These are phyloP conservation scores for Amiota communis DNA, from an alignment of 2,888 invertebrate genomes.

Conservation along the genomic window DNA sequence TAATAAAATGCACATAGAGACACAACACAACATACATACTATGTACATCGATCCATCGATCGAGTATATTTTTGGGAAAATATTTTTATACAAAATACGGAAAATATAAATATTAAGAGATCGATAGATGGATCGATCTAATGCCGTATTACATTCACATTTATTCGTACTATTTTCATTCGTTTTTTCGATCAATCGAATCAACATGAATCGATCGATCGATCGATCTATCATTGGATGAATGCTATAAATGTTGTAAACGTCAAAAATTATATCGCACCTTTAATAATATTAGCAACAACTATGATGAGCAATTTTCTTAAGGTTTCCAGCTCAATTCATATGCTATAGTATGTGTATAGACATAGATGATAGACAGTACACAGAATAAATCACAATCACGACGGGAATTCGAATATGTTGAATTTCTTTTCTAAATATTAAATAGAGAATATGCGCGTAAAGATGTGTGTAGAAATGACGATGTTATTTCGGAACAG, in stretches of 20 bases:
- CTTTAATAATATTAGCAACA: background rate
- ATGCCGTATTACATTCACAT: background rate
- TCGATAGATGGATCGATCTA: background rate
- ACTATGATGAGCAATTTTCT: background rate
- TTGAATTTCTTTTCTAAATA: too few species aligned
- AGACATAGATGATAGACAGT: slow-evolving; percentile 3
- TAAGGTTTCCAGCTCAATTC: slow-evolving; percentile 21
- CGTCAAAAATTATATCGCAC: slow-evolving; percentile 26
- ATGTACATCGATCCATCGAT: background rate
- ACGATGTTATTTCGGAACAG: slow-evolving; percentile 16
- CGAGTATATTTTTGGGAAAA: background rate
- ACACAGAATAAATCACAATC: background rate
- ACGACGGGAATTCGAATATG: too few species aligned
- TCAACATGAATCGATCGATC: background rate
- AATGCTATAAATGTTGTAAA: background rate
- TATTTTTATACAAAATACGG: background rate
- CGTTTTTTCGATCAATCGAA: too few species aligned
- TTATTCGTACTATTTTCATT: too few species aligned
- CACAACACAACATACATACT: background rate
- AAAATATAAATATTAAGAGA: background rate
- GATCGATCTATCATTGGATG: background rate
- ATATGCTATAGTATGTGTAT: background rate
- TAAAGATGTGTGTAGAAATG: background rate
- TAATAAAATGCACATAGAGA: slow-evolving; percentile 12
- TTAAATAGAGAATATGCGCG: background rate